Percentiles rank a stretch among this genome's conserved stretches.
These are phyloP conservation scores for Drosophila lacertosa DNA, from an alignment of 1,140 invertebrate species.

Conservation along the genomic window DNA sequence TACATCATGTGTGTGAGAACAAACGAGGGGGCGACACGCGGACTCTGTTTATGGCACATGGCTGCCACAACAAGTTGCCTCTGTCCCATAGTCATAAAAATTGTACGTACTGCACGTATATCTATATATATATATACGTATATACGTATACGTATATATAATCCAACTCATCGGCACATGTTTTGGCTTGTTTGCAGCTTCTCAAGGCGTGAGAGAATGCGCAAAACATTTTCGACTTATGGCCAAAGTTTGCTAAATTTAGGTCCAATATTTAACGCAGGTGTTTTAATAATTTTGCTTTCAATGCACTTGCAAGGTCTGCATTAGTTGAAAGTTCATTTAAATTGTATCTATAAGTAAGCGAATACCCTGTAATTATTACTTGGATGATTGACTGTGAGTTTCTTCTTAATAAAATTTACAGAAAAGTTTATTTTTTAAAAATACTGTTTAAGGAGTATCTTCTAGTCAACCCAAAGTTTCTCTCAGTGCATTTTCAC, in stretches of 20 bases:
- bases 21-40: conserved; percentile 15
- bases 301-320: conserved; percentile 36
- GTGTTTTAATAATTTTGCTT: conserved; percentile 37
- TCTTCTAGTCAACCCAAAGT: background rate
- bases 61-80: conserved; percentile 19
- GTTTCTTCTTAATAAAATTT: too few relatives aligned
- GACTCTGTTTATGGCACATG: conserved; percentile 39
- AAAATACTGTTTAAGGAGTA: background rate
- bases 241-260: conserved; percentile 12
- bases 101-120: conserved; percentile 7
- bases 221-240: conserved; percentile 25
- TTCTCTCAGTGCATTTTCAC: background rate
- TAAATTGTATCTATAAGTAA: background rate
- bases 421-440: too few relatives aligned
- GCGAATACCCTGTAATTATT: too few relatives aligned
- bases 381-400: too few relatives aligned
- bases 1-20: background rate
- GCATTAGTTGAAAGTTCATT: background rate
- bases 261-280: conserved; percentile 22
- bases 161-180: conserved; percentile 23
- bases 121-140: background rate
- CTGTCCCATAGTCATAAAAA: conserved; percentile 17
- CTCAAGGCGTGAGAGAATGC: conserved; percentile 34
- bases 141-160: conserved; percentile 13
- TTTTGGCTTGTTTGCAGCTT: conserved; percentile 22